These are phyloP conservation scores for Mactromeris polynyma DNA, from an alignment of 2,888 invertebrate species.

Conservation along the genomic window DNA sequence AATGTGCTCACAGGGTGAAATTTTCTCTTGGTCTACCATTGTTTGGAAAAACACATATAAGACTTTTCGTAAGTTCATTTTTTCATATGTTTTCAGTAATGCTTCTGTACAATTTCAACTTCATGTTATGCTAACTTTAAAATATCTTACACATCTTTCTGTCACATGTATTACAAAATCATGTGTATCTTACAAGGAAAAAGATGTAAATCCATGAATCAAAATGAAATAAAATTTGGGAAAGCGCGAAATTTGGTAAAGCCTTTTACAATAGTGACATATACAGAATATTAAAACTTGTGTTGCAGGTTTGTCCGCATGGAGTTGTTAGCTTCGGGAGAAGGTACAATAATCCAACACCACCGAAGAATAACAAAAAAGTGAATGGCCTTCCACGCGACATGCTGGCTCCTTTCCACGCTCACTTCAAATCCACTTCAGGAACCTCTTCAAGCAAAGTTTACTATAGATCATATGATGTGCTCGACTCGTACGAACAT, in stretches of 20 bases:
- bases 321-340: conserved; percentile 23
- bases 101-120: too few species aligned
- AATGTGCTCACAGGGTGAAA: neutral
- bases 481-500: neutral
- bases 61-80: neutral
- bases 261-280: too few species aligned
- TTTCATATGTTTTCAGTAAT: too few species aligned
- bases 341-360: neutral
- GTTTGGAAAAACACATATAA: neutral
- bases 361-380: neutral
- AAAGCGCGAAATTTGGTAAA: too few species aligned
- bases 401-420: neutral
- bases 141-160: too few species aligned
- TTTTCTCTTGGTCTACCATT: conserved; percentile 14
- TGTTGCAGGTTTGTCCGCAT: conserved; percentile 19
- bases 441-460: neutral
- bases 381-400: neutral
- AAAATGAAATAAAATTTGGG: too few species aligned
- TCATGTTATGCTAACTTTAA: too few species aligned
- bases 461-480: conserved; percentile 4
- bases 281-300: too few species aligned
- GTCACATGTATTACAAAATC: too few species aligned
- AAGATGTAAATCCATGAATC: too few species aligned
- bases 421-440: neutral
- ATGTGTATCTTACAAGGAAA: too few species aligned